Evolutionary conservation across 2,888 invertebrate species (phyloP).

Genomic region (Cheiracanthium punctorium): DNA sequence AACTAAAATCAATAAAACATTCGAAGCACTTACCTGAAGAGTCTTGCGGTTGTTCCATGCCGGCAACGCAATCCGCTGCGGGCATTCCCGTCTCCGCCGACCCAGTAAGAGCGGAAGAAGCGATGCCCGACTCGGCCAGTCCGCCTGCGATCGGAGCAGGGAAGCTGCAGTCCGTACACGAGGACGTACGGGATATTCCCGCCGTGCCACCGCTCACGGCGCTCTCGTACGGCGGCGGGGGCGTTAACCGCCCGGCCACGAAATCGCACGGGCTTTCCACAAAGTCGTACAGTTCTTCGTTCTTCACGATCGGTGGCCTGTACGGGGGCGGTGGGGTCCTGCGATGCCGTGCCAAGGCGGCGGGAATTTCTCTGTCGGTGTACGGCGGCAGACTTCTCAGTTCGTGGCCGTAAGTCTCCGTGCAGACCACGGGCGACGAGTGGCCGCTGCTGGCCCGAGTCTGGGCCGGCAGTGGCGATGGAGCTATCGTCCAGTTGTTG

Average conservation of each 20-base stretch:
- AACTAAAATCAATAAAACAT: no score
- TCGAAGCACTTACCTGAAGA: no score
- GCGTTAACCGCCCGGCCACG: not conserved
- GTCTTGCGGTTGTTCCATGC: no score
- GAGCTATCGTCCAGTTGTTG: not conserved
- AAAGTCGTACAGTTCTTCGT: not conserved
- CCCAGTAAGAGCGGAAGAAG: no score
- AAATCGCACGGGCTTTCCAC: not conserved
- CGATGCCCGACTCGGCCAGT: not conserved
- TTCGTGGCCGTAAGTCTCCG: not conserved
- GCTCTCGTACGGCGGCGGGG: not conserved
- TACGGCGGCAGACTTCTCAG: not conserved
- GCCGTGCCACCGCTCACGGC: not conserved
- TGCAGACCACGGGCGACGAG: not conserved
- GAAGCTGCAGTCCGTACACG: not conserved
- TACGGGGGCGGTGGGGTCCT: not conserved
- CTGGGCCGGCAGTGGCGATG: constrained; percentile 19
- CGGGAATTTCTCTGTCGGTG: not conserved
- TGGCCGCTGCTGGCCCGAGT: not conserved
- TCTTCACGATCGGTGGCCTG: not conserved
- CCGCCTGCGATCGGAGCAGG: not conserved
- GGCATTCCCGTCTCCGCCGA: no score
- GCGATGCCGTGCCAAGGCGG: not conserved
- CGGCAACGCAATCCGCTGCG: no score
- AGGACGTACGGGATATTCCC: not conserved